Evolutionary conservation across 2,113 vertebrate genomes (phyloP).

Genomic region (Corythornis madagascariensis): DNA sequence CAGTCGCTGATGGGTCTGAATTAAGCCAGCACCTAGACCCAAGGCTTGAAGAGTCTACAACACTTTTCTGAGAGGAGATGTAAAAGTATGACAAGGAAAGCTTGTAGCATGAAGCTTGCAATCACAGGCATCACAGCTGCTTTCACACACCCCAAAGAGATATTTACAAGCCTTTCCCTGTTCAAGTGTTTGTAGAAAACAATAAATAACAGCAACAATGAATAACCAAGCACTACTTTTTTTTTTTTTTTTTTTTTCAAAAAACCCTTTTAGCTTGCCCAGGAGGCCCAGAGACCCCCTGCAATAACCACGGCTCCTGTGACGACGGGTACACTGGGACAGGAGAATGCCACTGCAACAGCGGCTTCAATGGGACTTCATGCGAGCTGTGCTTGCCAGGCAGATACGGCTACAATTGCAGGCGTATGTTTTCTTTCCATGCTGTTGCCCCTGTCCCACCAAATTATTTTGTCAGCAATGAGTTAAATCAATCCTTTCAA

Average conservation of each 20-base stretch:
- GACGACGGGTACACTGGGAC: constrained; percentile 75
- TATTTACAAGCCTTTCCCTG: background rate
- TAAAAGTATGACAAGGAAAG: rapidly evolving
- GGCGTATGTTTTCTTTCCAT: constrained; percentile 68
- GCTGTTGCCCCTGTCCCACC: rapidly evolving
- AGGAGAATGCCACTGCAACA: constrained; percentile 84
- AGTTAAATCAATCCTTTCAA: background rate
- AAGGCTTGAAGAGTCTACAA: background rate
- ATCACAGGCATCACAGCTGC: rapidly evolving
- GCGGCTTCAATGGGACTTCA: constrained; percentile 81
- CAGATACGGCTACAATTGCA: constrained; percentile 83
- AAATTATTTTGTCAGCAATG: background rate
- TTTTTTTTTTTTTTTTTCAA: background rate
- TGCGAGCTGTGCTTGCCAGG: constrained; percentile 85
- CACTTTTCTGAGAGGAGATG: background rate
- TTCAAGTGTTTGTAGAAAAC: background rate
- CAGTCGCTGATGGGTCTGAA: background rate
- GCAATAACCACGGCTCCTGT: constrained; percentile 85
- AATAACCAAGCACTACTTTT: background rate
- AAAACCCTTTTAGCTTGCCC: constrained; percentile 83
- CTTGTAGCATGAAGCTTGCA: rapidly evolving
- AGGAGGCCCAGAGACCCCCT: constrained; percentile 79
- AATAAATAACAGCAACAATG: background rate
- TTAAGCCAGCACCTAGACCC: rapidly evolving
- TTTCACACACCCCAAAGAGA: background rate